Base-by-base conservation (phyloP, 2,113 vertebrate genomes). In the Colossoma macropomum region DNA sequence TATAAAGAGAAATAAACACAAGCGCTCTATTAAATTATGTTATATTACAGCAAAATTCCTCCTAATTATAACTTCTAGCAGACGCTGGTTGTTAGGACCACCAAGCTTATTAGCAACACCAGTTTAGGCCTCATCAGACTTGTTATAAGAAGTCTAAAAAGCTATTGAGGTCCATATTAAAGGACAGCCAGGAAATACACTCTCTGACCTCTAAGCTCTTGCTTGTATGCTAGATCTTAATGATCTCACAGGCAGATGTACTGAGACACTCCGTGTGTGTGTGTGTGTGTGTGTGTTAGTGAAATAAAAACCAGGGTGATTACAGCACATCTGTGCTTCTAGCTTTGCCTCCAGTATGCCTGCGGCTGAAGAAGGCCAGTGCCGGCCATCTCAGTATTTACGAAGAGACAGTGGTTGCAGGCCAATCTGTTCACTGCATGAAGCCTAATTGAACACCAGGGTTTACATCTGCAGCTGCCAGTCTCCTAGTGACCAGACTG, bases 371-470 rank as follows among this genome's bases (percentile, higher is more conserved):
- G 84, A 54, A 76, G 74, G 32, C 72, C 54, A 17, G 65, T 59
- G 59, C 70, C 69, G 66, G 82, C 63, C 77, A 32, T 54, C 59
- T 28, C 27, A 85, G 71, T 71, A 77, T 73, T 73, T 59, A 73
- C 60, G 52, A 69, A 60, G 59, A 69, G 56, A 34, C 59, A 45
- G n/a, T 50, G 45, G 75, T 27, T 72, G 78, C 65, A 68, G 71
- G 54, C 76, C 92, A 93, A 93, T 93, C 92, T 93, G 92, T 90
- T 92, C 91, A 89, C 87, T 84, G 78, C 86, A 88, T 88, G 85
- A 80, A 80, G 83, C 77, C 83, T 90, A 84, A 89, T 88, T 90
- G 89, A 89, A 87, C 87, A 88, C 81, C 69, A 80, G 77, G 88
- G 89, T 80, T 88, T 52, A 50, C 86, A 84, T 63, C 76, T 68